These are phyloP conservation scores for Protonibea diacanthus DNA, from an alignment of 2,797 vertebrate species.

Conservation along the genomic window DNA sequence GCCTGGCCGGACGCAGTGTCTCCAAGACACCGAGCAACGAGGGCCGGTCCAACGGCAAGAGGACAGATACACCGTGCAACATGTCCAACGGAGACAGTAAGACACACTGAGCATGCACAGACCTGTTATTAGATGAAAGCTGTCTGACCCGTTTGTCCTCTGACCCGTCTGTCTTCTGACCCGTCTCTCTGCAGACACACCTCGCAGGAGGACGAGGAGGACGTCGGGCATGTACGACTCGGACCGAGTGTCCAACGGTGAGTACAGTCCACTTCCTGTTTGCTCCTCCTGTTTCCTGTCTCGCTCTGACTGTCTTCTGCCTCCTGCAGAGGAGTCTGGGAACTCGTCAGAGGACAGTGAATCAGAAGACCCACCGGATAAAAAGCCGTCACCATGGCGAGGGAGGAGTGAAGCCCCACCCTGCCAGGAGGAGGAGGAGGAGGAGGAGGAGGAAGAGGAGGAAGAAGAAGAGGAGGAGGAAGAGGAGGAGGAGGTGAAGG, in stretches of 20 bases:
- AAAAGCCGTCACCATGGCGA: conserved; percentile 85
- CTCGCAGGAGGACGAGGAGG: conserved; percentile 85
- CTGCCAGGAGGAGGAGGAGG: conserved; percentile 81
- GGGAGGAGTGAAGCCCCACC: conserved; percentile 83
- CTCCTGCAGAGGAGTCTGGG: conserved; percentile 87
- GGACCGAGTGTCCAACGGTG: conserved; percentile 87
- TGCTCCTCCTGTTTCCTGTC: background rate
- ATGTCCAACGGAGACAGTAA: conserved; percentile 89
- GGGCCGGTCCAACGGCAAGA: conserved; percentile 85
- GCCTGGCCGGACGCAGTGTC: conserved; percentile 82
- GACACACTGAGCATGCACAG: conserved; percentile 21
- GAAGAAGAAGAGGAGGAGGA: conserved; percentile 75
- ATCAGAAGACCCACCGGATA: conserved; percentile 90
- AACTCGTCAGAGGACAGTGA: conserved; percentile 94
- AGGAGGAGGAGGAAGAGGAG: conserved; percentile 32
- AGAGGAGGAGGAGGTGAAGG: conserved; percentile 71
- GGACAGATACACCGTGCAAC: conserved; percentile 72
- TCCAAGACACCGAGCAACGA: conserved; percentile 89
- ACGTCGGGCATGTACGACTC: conserved; percentile 90
- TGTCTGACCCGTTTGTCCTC: too few species aligned
- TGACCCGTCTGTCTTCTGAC: background rate
- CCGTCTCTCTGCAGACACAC: conserved; percentile 74
- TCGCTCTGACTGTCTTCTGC: background rate
- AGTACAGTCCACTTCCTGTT: conserved; percentile 40
- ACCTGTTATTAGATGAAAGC: too few species aligned